Evolutionary conservation across 2,888 invertebrate species (phyloP), one percentile per base, ranked within the genome.

Genomic region (Apamea sordens): DNA sequence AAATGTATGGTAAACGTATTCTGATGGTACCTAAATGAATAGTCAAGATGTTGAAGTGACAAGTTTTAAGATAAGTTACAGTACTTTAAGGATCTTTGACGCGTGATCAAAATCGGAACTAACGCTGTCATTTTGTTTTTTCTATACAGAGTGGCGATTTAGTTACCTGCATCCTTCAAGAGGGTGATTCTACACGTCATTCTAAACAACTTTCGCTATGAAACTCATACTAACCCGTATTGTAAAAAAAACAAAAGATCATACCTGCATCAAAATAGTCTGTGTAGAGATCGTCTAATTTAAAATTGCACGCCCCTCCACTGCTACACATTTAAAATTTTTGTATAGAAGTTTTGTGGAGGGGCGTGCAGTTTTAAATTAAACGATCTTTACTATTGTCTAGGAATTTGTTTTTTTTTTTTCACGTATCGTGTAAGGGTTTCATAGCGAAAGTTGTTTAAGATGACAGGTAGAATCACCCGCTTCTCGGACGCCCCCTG

Each of bases 1-100:
- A 50, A 56, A 47, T 18, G n/a, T 64, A 68, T 76, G 24, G 47
- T 47, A 61, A 73, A 70, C 15, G 71, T 28, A 81, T 50, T 53
- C 15, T 82, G 63, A 74, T 56, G 61, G 64, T 56, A 53, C 15
- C 24, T 70, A 69, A 6, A 32, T 59, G 1, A 65, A 82, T 75
- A 82, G 44, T 61, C 28, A 47, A 36, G 61, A 41, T 72, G 67
- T 71, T 64, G 32, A 61, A 63, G 21, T 70, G 73, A 36, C 18
- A 59, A 76, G 61, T 68, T 79, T 65, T 79, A 69, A 44, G 7
- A 68, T 24, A 56, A 47, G 13, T 53, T 53, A 65, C 10, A 41
- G 28, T 36, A 63, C 7, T 7, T 21, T 36, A n/a, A 36, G 1
- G 36, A 64, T 63, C 4, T n/a, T 36, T 56, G 32, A 18, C 18